Evolutionary conservation across 2,797 vertebrate species (phyloP).

Genomic region (Melanotaenia maccullochi): DNA sequence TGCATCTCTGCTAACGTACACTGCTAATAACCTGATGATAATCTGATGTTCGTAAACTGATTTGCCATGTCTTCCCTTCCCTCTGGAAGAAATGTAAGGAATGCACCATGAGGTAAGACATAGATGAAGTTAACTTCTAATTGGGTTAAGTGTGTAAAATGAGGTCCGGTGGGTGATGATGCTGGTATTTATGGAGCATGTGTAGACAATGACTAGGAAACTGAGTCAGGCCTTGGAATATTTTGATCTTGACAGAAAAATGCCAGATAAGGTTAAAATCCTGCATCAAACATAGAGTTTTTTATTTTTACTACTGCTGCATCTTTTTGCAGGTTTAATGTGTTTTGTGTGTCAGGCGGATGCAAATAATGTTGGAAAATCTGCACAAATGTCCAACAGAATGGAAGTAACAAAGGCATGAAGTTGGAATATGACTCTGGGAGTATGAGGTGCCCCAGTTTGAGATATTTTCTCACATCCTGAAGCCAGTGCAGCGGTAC

Average conservation of each 20-base stretch:
- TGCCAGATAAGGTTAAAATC: too few relatives aligned
- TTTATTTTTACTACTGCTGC: too few relatives aligned
- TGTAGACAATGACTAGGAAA: conserved; percentile 24
- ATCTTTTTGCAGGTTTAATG: too few relatives aligned
- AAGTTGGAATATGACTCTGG: conserved; percentile 20
- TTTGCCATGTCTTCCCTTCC: background rate
- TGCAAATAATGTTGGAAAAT: conserved; percentile 1
- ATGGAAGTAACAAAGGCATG: conserved; percentile 8
- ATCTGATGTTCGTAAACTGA: background rate
- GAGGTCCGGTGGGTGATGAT: background rate
- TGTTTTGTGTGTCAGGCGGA: background rate
- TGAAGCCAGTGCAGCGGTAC: conserved; percentile 33
- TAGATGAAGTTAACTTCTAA: conserved; percentile 3
- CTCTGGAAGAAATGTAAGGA: conserved; percentile 19
- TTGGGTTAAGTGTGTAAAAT: conserved; percentile 11
- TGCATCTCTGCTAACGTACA: background rate
- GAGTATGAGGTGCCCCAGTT: conserved; percentile 36
- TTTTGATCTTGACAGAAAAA: conserved; percentile 32
- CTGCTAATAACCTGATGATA: background rate
- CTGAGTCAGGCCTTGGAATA: conserved; percentile 32
- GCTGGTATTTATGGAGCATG: conserved; percentile 7
- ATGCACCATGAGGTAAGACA: background rate
- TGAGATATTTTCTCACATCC: conserved; percentile 63
- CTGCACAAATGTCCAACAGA: conserved; percentile 5
- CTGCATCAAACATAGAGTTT: too few relatives aligned